A percentile compares a stretch with the other conserved stretches of the same genome.
Evolutionary conservation across 2,888 invertebrate genomes (phyloP).

Genomic region (Mechanitis messenoides): DNA sequence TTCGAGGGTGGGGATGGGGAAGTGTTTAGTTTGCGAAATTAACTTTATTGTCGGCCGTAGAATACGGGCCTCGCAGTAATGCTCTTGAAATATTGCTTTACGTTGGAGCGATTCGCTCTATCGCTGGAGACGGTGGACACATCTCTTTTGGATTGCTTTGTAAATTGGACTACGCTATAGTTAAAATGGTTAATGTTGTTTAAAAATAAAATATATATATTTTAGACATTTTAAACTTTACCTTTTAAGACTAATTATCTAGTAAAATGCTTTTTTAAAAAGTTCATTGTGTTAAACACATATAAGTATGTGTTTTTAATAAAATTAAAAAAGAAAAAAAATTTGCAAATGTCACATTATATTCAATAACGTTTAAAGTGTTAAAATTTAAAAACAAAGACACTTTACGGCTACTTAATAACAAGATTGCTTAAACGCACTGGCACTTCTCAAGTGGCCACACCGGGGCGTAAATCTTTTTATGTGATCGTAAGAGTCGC

Average conservation of each 20-base stretch:
- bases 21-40: constrained; percentile 56
- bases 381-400: constrained; percentile 11
- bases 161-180: constrained; percentile 15
- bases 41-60: constrained; percentile 51
- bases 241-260: too few species aligned
- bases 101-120: constrained; percentile 22
- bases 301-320: too few species aligned
- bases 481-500: constrained; percentile 32
- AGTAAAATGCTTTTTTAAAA: too few species aligned
- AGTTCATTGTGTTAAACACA: too few species aligned
- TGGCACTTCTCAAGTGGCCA: constrained; percentile 28
- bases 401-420: constrained; percentile 14
- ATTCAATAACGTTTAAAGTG: background rate
- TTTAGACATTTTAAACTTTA: background rate
- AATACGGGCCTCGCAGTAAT: constrained; percentile 35
- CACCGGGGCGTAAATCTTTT: constrained; percentile 31
- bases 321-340: too few species aligned
- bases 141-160: constrained; percentile 23
- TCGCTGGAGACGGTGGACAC: constrained; percentile 20
- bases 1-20: constrained; percentile 26
- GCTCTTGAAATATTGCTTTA: constrained; percentile 30
- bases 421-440: constrained; percentile 19
- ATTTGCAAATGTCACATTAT: background rate
- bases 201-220: background rate
- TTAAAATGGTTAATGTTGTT: background rate